Percentiles rank a stretch among this genome's conserved stretches.
phyloP scores from a whole-genome alignment of 2,888 invertebrate genomes.

The Philaethria dido region DNA sequence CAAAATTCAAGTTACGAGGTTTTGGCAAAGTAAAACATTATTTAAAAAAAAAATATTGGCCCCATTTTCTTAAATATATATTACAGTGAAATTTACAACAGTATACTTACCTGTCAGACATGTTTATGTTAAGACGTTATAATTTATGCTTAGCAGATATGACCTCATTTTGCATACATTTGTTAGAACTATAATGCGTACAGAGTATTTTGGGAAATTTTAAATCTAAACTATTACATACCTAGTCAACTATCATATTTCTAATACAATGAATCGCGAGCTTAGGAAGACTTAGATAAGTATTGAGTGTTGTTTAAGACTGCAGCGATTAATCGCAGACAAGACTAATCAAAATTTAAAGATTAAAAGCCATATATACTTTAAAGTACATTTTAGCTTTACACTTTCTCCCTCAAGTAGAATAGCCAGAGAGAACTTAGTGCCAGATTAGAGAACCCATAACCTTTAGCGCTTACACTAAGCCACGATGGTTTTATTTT shows the following conservation, averaged over 20 bases:
- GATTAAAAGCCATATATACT: not conserved
- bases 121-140: constrained; percentile 18
- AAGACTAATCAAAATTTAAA: not conserved
- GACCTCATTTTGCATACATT: constrained; percentile 11
- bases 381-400: not conserved
- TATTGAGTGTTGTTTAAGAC: not conserved
- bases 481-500: too few species aligned
- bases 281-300: constrained; percentile 2
- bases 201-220: not conserved
- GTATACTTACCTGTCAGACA: constrained; percentile 20
- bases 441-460: too few species aligned
- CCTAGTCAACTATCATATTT: not conserved
- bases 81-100: constrained; percentile 5
- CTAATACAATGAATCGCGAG: not conserved
- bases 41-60: too few species aligned
- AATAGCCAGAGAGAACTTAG: too few species aligned
- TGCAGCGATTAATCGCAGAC: not conserved
- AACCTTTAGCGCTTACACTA: too few species aligned
- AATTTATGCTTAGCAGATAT: constrained; percentile 15
- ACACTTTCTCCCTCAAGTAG: too few species aligned
- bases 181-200: not conserved
- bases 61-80: not conserved
- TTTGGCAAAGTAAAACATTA: not conserved
- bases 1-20: not conserved
- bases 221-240: not conserved